These are phyloP conservation scores for Drosophila buzzatii DNA, from an alignment of 2,888 invertebrate species.

Conservation along the genomic window DNA sequence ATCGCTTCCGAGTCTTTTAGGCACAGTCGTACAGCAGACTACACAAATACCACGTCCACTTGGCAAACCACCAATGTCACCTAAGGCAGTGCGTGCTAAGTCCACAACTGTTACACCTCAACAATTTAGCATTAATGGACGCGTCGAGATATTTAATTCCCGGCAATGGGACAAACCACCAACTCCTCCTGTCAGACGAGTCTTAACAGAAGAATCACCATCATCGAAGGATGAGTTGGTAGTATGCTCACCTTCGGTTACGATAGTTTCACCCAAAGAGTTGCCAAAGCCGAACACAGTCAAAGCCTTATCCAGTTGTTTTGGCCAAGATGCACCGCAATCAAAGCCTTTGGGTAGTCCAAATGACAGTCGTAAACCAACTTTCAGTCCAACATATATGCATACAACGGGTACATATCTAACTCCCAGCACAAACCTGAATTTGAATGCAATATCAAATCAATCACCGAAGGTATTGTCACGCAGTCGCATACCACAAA, in stretches of 20 bases:
- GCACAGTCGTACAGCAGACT: background rate
- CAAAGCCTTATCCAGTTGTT: constrained; percentile 78
- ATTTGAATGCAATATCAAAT: background rate
- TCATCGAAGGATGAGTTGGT: constrained; percentile 52
- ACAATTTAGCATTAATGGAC: constrained; percentile 82
- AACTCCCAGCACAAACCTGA: constrained; percentile 1
- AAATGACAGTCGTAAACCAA: constrained; percentile 1
- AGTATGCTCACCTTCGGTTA: constrained; percentile 78
- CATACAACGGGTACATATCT: constrained; percentile 9
- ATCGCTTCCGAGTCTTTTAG: background rate
- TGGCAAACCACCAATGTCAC: constrained; percentile 77
- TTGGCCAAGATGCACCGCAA: constrained; percentile 42
- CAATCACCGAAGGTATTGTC: constrained; percentile 64
- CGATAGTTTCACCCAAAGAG: constrained; percentile 78
- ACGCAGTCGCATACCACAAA: constrained; percentile 79
- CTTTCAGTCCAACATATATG: background rate
- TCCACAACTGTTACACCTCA: constrained; percentile 50
- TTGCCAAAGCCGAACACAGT: constrained; percentile 82
- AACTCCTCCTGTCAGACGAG: constrained; percentile 67
- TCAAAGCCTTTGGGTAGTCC: background rate
- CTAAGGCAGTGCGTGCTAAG: constrained; percentile 55
- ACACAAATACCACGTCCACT: constrained; percentile 77
- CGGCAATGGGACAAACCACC: constrained; percentile 76
- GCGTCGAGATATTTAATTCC: constrained; percentile 83
- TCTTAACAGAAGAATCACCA: constrained; percentile 25